Base-by-base conservation (phyloP, 2,888 invertebrate genomes). In the Neoitamus cyanurus region DNA sequence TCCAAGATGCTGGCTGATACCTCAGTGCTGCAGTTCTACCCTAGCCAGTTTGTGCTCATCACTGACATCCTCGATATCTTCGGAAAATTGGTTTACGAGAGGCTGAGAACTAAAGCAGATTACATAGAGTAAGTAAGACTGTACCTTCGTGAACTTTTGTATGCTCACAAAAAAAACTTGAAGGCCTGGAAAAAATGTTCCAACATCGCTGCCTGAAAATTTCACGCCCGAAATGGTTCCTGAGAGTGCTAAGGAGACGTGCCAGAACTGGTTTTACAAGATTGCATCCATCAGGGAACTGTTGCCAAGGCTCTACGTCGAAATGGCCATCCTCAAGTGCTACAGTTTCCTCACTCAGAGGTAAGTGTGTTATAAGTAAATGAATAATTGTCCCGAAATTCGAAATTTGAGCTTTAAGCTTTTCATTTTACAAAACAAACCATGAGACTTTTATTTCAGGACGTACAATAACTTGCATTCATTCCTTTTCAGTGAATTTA, bases 241-340 rank as follows among this genome's bases (percentile, higher is more conserved):
- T 0, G 97, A 97, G 90, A 93, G 95, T 80, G 98, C 98, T 0
- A 97, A 97, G 90, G 99, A 99, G 92, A 99, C 98, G 0, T 98
- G 98, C 89, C 94, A 97, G 87, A 99, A 99, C 92, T 99, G 99
- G 99, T 97, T 99, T 92, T 98, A 97, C 91, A 99, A 99, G 93
- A 97, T 99, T 90, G 97, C 99, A 0, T 99, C 99, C 0, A 98
- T 99, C 88, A 93, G 98, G 87, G 99, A 99, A 91, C 92, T 99
- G 6, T 93, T 99, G 73, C 99, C 99, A 0, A 93, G 97, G 84
- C 93, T 99, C 30, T 99, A 98, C 90, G 96, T 99, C 87, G 99
- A 99, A 93, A 95, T 97, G 92, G 96, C 98, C 9, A 94, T 99
- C 87, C 92, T 99, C 83, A 97, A 96, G 90, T 97, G 97, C 84